Conservation (phyloP, 2,113 vertebrate species). For the Anthoscopus minutus region DNA sequence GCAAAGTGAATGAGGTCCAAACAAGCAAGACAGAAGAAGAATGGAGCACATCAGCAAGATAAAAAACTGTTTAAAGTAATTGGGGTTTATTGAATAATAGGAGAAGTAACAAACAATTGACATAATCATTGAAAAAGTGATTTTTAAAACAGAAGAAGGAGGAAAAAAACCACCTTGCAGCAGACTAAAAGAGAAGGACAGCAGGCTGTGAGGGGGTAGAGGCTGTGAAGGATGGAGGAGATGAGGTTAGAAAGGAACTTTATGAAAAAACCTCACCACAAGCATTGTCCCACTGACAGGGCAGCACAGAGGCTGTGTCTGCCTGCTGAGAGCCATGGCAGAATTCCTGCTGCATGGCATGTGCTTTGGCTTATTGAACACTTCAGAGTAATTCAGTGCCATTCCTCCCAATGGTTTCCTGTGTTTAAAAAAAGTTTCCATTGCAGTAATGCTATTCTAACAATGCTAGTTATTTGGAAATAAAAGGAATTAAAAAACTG, state of each 20-base stretch:
- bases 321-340: not conserved
- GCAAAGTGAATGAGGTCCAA: not conserved
- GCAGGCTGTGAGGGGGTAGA: not conserved
- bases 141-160: not conserved
- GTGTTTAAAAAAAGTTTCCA: not conserved
- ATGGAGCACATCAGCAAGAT: not conserved
- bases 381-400: not conserved
- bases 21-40: not conserved
- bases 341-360: not conserved
- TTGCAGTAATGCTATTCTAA: not conserved
- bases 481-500: not conserved
- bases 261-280: not conserved
- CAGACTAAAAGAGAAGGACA: not conserved
- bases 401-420: not conserved
- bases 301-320: not conserved
- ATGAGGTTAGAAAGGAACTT: not conserved
- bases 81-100: not conserved
- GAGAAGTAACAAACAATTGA: not conserved
- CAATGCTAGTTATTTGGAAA: not conserved
- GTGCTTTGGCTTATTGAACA: not conserved
- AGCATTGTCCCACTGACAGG: accelerated
- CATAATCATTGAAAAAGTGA: not conserved
- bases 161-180: accelerated
- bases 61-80: not conserved
- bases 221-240: not conserved